Percentiles rank a stretch among this genome's conserved stretches.
phyloP scores from a whole-genome alignment of 92 coral and sea anemone species.

The Paragorgia papillata region DNA sequence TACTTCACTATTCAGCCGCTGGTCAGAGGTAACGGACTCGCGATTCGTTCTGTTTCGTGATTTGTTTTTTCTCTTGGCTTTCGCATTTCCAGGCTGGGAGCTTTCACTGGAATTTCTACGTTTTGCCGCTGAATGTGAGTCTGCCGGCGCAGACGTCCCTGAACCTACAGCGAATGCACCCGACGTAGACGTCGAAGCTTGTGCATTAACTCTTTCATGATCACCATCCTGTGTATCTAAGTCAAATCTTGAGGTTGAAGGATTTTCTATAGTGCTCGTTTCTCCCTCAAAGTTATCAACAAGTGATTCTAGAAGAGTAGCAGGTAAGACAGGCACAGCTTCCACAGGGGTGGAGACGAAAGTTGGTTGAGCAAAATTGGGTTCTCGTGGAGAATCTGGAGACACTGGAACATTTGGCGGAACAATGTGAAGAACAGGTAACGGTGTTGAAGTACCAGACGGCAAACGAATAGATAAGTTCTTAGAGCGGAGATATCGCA shows the following conservation, averaged over 20 bases:
- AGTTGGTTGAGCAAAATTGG: background rate
- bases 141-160: constrained; percentile 1
- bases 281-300: background rate
- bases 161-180: background rate
- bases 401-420: constrained; percentile 36
- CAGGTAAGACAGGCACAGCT: constrained; percentile 32
- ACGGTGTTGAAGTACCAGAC: constrained; percentile 27
- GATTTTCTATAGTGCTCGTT: background rate
- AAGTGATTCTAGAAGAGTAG: background rate
- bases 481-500: constrained; percentile 40
- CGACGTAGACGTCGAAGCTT: constrained; percentile 21
- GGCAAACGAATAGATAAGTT: constrained; percentile 35
- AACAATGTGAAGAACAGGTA: constrained; percentile 39
- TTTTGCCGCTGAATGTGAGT: constrained; percentile 16
- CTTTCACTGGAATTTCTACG: constrained; percentile 26
- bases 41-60: constrained; percentile 20
- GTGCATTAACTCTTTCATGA: background rate
- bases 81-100: constrained; percentile 15
- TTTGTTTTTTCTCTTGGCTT: constrained; percentile 21
- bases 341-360: background rate
- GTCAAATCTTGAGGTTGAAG: constrained; percentile 1
- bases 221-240: constrained; percentile 26
- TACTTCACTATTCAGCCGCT: background rate
- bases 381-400: background rate
- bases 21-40: background rate